These are phyloP conservation scores for Nephrotoma appendiculata DNA, from an alignment of 2,888 invertebrate genomes.

Conservation along the genomic window DNA sequence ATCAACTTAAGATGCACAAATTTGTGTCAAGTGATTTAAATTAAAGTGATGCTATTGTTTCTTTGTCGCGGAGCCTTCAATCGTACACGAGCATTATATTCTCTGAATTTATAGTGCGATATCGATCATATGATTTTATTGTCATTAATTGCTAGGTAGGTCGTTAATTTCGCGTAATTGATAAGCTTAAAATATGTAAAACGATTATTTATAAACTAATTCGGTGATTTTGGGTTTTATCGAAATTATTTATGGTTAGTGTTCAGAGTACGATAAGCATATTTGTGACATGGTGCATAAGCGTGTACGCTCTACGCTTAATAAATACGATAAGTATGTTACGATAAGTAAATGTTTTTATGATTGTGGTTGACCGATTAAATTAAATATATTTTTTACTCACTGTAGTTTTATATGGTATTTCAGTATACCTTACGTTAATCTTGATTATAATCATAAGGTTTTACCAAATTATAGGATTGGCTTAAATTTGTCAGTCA, in stretches of 20 bases:
- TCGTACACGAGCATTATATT: not conserved
- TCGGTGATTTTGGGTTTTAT: not conserved
- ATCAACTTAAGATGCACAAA: not conserved
- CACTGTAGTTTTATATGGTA: too few species aligned
- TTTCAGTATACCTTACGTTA: too few species aligned
- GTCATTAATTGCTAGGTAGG: not conserved
- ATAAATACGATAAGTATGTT: not conserved
- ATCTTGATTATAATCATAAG: too few species aligned
- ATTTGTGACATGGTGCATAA: not conserved
- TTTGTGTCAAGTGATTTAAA: not conserved
- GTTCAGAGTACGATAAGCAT: not conserved
- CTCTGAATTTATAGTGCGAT: not conserved
- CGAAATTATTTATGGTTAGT: not conserved
- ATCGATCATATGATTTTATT: not conserved
- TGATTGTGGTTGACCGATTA: too few species aligned
- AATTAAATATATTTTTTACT: too few species aligned
- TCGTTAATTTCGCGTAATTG: not conserved
- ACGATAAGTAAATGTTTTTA: too few species aligned
- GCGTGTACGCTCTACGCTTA: not conserved
- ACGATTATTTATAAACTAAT: not conserved
- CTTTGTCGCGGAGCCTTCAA: not conserved
- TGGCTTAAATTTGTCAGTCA: too few species aligned
- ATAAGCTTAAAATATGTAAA: not conserved
- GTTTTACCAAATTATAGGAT: too few species aligned
- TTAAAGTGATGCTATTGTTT: not conserved